phyloP scores from a whole-genome alignment of 2,888 invertebrate genomes.

The Eupithecia subfuscata region DNA sequence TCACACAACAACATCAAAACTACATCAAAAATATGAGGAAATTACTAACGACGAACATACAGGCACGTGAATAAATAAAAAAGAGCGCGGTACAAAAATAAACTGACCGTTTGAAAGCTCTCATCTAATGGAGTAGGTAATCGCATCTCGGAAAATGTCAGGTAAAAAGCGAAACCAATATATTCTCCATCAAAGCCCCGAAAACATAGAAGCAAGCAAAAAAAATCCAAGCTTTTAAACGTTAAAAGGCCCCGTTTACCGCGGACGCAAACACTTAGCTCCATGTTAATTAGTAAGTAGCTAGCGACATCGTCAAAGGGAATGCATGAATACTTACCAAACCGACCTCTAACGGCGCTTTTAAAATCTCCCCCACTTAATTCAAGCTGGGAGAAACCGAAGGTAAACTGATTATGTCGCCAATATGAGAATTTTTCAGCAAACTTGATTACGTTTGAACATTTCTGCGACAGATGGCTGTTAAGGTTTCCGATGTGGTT shows the following conservation, averaged over 20 bases:
- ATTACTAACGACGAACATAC: background rate
- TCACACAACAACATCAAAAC: background rate
- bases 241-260: conserved; percentile 83
- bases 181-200: conserved; percentile 74
- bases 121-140: conserved; percentile 63
- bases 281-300: conserved; percentile 83
- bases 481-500: conserved; percentile 29
- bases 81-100: conserved; percentile 13
- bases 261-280: conserved; percentile 83
- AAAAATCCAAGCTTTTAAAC: conserved; percentile 77
- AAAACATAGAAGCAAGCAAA: conserved; percentile 72
- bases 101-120: conserved; percentile 49
- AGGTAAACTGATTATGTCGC: conserved; percentile 79
- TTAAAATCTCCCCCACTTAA: conserved; percentile 80
- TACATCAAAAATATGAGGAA: background rate
- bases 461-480: conserved; percentile 43
- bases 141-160: conserved; percentile 68
- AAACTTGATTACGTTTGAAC: conserved; percentile 59
- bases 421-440: conserved; percentile 75
- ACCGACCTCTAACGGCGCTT: conserved; percentile 76
- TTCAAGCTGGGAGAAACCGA: conserved; percentile 77
- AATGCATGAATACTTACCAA: conserved; percentile 82
- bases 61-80: background rate
- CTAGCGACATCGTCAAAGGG: conserved; percentile 81
- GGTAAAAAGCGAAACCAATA: conserved; percentile 75